phyloP scores from a whole-genome alignment of 2,888 invertebrate genomes.

The Mimachlamys varia region DNA sequence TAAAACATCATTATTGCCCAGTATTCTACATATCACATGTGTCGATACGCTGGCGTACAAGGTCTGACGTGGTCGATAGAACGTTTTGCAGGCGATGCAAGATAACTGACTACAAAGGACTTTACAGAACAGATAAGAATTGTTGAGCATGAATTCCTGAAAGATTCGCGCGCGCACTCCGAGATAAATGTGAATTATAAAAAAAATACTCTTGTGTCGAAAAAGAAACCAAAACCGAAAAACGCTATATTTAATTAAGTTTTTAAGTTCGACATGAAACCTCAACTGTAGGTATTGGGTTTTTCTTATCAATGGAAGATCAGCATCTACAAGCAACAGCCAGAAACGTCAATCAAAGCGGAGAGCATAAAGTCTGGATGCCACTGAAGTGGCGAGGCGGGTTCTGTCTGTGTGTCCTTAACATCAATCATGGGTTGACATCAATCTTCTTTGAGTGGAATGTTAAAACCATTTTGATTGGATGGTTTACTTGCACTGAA shows the following conservation, averaged over 20 bases:
- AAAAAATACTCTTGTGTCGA: not conserved
- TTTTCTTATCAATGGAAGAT: not conserved
- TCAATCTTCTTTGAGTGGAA: not conserved
- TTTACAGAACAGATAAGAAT: slow-evolving; percentile 26
- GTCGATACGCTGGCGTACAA: not conserved
- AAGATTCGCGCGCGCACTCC: not conserved
- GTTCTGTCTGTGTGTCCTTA: slow-evolving; percentile 5
- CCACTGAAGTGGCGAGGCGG: not conserved
- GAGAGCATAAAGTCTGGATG: not conserved
- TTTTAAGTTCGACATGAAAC: slow-evolving; percentile 21
- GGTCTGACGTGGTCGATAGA: not conserved
- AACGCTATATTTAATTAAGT: not conserved
- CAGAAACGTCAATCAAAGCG: not conserved
- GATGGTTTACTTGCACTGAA: not conserved
- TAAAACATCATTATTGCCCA: not conserved
- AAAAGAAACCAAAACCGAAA: slow-evolving; percentile 30
- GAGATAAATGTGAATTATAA: not conserved
- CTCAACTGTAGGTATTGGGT: not conserved
- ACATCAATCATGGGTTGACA: not conserved
- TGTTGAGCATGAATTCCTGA: slow-evolving; percentile 7
- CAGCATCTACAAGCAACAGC: not conserved
- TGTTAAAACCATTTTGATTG: not conserved
- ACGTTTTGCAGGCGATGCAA: slow-evolving; percentile 16
- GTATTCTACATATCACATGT: slow-evolving; percentile 15
- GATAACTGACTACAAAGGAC: slow-evolving; percentile 23